These are phyloP conservation scores for Dysmachus trigonus DNA, from an alignment of 2,888 invertebrate genomes.

Conservation along the genomic window DNA sequence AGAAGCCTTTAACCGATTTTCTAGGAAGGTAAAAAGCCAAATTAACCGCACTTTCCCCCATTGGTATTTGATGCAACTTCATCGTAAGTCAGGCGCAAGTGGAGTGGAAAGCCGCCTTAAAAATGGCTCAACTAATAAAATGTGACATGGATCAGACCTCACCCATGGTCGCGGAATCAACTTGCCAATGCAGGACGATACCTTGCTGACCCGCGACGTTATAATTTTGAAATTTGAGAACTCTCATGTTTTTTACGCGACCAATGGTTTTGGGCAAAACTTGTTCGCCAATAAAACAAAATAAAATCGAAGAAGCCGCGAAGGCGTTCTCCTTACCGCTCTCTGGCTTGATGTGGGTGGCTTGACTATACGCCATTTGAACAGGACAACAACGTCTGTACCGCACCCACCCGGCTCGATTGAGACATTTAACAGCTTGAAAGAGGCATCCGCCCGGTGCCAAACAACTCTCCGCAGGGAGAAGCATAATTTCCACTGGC, in stretches of 20 bases:
- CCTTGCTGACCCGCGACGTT: not conserved
- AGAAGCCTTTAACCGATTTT: not conserved
- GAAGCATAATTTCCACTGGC: not conserved
- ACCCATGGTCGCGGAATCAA: slow-evolving; percentile 9
- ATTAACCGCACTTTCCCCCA: not conserved
- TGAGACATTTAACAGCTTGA: not conserved
- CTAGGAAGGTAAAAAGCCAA: not conserved
- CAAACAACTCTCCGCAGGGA: not conserved
- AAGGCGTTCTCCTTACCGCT: slow-evolving; percentile 24
- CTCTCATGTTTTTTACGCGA: slow-evolving; percentile 1
- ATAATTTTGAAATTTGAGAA: slow-evolving; percentile 6
- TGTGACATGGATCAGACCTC: slow-evolving; percentile 23
- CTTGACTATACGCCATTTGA: slow-evolving; percentile 14
- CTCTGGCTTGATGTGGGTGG: not conserved
- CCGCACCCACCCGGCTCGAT: not conserved
- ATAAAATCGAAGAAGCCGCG: not conserved
- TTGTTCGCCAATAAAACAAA: not conserved
- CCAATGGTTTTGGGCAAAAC: slow-evolving; percentile 25
- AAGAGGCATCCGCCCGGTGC: not conserved
- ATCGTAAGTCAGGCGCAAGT: not conserved
- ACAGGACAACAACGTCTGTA: not conserved
- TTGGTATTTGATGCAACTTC: not conserved
- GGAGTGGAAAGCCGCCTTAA: slow-evolving; percentile 27
- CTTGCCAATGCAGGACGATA: not conserved
- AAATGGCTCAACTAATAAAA: slow-evolving; percentile 18